These are phyloP conservation scores for Schizaphis graminum DNA, from an alignment of 2,888 invertebrate species.

Conservation along the genomic window DNA sequence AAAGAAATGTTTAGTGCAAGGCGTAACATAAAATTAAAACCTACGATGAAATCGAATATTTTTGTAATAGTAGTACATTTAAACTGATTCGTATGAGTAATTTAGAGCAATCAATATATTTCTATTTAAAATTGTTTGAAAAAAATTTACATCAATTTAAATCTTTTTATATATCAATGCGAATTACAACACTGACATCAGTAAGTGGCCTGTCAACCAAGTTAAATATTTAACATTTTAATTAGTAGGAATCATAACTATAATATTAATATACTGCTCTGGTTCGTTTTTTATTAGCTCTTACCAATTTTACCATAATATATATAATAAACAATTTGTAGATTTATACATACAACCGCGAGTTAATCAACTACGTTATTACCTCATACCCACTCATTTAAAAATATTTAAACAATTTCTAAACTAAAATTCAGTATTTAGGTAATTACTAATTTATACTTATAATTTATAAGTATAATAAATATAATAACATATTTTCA, in stretches of 20 bases:
- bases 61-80: not conserved
- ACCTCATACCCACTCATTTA: not conserved
- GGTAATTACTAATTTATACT: not conserved
- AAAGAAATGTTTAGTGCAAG: not conserved
- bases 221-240: not conserved
- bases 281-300: not conserved
- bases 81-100: not conserved
- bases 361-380: not conserved
- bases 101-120: not conserved
- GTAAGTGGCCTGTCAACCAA: not conserved
- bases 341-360: not conserved
- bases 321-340: too few species aligned
- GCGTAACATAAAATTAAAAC: conserved; percentile 12
- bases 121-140: not conserved
- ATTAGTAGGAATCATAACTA: not conserved
- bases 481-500: not conserved
- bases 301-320: not conserved
- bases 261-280: not conserved
- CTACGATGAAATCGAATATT: not conserved
- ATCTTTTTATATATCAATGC: not conserved
- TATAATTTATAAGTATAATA: not conserved
- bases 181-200: not conserved
- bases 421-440: not conserved
- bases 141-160: not conserved
- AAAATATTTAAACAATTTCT: not conserved